Evolutionary conservation across 1,140 invertebrate species (phyloP).

Genomic region (Trinorchestia longiramus): DNA sequence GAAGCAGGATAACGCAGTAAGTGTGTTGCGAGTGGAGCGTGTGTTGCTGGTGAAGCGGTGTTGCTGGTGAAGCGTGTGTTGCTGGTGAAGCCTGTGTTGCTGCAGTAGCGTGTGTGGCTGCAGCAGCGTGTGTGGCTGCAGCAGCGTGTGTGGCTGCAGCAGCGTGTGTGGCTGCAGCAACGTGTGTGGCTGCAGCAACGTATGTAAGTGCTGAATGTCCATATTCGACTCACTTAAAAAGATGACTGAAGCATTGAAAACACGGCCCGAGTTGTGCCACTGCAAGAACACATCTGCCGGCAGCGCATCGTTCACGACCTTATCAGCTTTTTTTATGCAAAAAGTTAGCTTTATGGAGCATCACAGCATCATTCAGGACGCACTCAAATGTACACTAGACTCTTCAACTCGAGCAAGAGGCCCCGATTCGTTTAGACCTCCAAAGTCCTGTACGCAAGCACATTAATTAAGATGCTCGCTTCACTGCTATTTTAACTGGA

Average conservation of each 20-base stretch:
- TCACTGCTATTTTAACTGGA: neutral
- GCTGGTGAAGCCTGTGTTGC: too few relatives aligned
- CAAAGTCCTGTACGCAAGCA: neutral
- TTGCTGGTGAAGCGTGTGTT: too few relatives aligned
- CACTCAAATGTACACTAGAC: neutral
- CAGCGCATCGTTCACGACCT: neutral
- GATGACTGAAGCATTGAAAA: neutral
- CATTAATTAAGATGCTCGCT: neutral
- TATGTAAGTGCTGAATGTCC: too few relatives aligned
- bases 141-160: too few relatives aligned
- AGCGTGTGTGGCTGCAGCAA: too few relatives aligned
- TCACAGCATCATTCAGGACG: neutral
- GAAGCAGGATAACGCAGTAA: too few relatives aligned
- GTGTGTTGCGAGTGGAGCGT: too few relatives aligned
- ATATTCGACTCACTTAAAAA: too few relatives aligned
- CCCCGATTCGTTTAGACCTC: neutral
- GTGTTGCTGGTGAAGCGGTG: too few relatives aligned
- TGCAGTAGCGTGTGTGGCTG: too few relatives aligned
- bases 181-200: too few relatives aligned
- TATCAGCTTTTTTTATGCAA: neutral
- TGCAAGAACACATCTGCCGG: neutral
- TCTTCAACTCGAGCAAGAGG: neutral
- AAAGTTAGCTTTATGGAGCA: neutral
- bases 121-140: too few relatives aligned
- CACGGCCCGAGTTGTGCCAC: neutral